Base-by-base conservation (phyloP, 2,888 invertebrate genomes). In the Liodrosophila aerea region DNA sequence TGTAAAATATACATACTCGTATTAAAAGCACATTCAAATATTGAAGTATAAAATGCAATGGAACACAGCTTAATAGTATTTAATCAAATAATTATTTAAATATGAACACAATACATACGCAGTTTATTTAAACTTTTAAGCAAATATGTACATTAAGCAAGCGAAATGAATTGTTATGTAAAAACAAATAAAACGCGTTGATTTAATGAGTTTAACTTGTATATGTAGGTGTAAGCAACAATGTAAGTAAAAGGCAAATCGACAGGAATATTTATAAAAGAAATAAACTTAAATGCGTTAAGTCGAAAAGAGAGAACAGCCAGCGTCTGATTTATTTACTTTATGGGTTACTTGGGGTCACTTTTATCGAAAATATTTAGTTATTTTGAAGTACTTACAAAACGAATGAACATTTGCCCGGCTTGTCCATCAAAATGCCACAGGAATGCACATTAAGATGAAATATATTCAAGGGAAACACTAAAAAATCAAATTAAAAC, bases 181-280 rank as follows among this genome's bases (percentile, higher is more conserved):
- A 50, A 45, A 33, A n/a, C 30, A 50, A 70, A 71, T 12, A 43
- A 51, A 31, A 52, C 47, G 50, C 51, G 58, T 68, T 73, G 33
- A 51, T 45, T 27, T n/a, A n/a, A n/a, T n/a, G n/a, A n/a, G 53
- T 66, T 73, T 31, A 51, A 53, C 64, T 44, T 69, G 57, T 47
- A 69, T 50, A 57, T 54, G 59, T 44, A 63, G 50, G 31, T 61
- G 15, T 75, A 80, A 73, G 71, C 60, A 64, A 37, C 63, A 76
- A 57, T n/a, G n/a, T n/a, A 61, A 80, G 77, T 77, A 77, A 83
- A 80, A 78, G 76, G 64, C 62, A 73, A 66, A 75, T 54, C 40
- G 74, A 83, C 84, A 83, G 81, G 84, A 80, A 77, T 78, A 84
- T 77, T 81, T 84, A 84, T 84, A 81, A 67, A 74, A 81, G 81